Conservation (phyloP, 2,797 vertebrate species). For the Periparus ater region DNA sequence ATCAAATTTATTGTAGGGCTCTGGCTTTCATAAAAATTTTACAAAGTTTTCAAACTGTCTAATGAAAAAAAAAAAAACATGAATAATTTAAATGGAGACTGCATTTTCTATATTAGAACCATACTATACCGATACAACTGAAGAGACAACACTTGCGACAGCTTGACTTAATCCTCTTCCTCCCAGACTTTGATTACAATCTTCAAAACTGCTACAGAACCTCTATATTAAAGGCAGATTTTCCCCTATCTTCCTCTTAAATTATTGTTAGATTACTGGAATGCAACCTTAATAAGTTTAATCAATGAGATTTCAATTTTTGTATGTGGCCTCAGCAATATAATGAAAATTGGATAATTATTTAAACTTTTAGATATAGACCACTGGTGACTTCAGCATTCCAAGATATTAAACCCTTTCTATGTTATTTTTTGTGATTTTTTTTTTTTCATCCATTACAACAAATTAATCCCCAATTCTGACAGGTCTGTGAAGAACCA, state of each 20-base stretch:
- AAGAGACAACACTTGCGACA: conserved; percentile 47
- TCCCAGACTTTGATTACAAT: conserved; percentile 33
- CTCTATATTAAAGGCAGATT: background rate
- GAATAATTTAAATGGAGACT: conserved; percentile 68
- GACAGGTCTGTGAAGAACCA: background rate
- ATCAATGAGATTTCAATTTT: conserved; percentile 29
- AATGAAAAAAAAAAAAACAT: conserved; percentile 75
- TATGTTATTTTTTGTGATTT: background rate
- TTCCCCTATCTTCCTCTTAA: background rate
- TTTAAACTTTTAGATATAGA: background rate
- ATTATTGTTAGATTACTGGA: conserved; percentile 17
- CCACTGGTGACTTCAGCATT: background rate
- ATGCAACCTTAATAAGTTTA: background rate
- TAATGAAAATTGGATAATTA: background rate
- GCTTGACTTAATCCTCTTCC: conserved; percentile 40
- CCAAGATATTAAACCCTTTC: background rate
- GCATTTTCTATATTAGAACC: conserved; percentile 36
- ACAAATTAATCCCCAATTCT: conserved; percentile 13
- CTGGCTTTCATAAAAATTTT: conserved; percentile 74
- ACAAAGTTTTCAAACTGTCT: conserved; percentile 70
- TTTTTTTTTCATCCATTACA: background rate
- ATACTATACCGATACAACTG: background rate
- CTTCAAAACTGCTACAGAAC: conserved; percentile 51
- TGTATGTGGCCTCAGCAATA: background rate
- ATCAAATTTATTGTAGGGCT: conserved; percentile 53